phyloP scores from a whole-genome alignment of 2,113 vertebrate genomes.

The Cynocephalus volans region DNA sequence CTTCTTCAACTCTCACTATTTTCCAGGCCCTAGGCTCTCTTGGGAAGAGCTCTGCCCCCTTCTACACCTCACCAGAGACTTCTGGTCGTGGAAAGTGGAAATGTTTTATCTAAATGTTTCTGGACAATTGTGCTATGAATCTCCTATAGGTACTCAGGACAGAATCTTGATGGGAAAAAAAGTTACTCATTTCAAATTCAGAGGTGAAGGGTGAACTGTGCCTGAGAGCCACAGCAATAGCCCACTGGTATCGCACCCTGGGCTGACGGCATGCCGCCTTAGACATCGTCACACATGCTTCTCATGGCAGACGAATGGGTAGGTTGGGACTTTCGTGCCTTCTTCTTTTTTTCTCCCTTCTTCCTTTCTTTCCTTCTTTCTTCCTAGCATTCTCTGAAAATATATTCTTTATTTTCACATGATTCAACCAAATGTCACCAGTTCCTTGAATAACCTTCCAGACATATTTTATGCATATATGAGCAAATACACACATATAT shows the following conservation, averaged over 20 bases:
- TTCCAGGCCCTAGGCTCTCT: background rate
- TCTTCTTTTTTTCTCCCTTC: background rate
- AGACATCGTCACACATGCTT: background rate
- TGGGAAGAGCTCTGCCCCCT: background rate
- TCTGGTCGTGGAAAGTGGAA: background rate
- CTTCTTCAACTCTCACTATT: too few relatives aligned
- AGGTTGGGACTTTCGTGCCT: background rate
- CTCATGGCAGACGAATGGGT: background rate
- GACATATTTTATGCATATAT: background rate
- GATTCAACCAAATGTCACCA: background rate
- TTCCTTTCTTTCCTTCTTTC: background rate
- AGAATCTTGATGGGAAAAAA: background rate
- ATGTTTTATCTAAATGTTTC: background rate
- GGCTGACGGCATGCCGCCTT: background rate
- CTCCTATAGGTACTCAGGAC: background rate
- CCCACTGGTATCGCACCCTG: fast-evolving
- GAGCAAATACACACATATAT: background rate
- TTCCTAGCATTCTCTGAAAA: background rate
- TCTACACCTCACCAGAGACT: background rate
- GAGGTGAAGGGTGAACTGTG: background rate
- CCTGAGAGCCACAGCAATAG: background rate
- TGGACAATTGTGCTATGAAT: background rate
- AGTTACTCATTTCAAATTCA: background rate
- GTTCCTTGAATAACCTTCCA: constrained; percentile 6
- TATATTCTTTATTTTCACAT: constrained; percentile 28